Evolutionary conservation across 2,113 vertebrate genomes (phyloP), one percentile per base, ranked within the genome.

Genomic region (Plecotus auritus): DNA sequence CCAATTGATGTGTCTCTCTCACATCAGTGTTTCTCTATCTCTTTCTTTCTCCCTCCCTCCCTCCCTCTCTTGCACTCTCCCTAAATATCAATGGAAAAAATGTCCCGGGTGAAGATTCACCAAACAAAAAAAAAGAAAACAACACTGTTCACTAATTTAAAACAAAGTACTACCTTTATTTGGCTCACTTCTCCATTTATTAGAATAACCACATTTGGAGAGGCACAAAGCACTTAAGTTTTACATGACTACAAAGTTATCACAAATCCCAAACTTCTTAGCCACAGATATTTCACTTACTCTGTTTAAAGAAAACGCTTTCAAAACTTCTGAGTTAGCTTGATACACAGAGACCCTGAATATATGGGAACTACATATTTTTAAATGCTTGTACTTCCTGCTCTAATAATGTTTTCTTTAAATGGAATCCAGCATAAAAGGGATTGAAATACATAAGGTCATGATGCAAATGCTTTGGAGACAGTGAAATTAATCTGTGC

Each of bases 231-330:
- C 96, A 91, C 95, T 94, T 95, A 56, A 88, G 64, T 94, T 97
- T 95, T 90, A 98, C 87, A 93, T 95, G 89, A 97, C 96, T 97
- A 96, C 96, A 96, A 97, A 94, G 97, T 97, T 96, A 95, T 88
- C 96, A 95, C 95, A 97, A 96, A 96, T 95, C 61, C 85, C 95
- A 96, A 93, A 95, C 92, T 86, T 95, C 87, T 96, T 93, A 97
- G 94, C 67, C 96, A 97, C 94, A 93, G 92, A 37, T 90, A 96
- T 85, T 91, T 96, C 61, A 91, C 89, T 81, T 90, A 89, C 47
- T 95, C 85, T 37, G 37, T 91, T 96, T 95, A 96, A 96, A 96
- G 90, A 94, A 97, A 95, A 95, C 84, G 10, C 82, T 94, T 94
- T 91, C 95, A 97, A 96, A 96, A 94, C 80, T 85, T 90, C 54